Evolutionary conservation across 2,797 vertebrate species (phyloP).

Genomic region (Lacerta bilineata): DNA sequence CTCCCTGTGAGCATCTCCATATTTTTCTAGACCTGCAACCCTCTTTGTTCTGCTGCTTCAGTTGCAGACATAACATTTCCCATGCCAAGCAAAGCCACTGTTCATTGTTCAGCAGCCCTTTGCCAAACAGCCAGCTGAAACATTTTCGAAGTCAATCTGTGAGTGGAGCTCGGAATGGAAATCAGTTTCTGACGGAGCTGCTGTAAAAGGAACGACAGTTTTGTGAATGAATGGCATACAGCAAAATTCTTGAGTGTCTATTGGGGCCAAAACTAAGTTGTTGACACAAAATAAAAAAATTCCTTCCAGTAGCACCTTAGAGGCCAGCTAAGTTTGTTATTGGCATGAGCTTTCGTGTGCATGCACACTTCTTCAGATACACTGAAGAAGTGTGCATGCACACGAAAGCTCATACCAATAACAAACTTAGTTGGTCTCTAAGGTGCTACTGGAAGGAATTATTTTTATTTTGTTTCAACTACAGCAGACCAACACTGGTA

Average conservation of each 20-base stretch:
- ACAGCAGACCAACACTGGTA: too few species aligned
- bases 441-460: too few species aligned
- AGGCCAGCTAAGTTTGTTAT: too few species aligned
- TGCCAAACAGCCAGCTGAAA: slow-evolving; percentile 15
- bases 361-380: too few species aligned
- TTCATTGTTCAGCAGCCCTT: neutral
- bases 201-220: neutral
- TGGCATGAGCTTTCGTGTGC: too few species aligned
- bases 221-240: neutral
- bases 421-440: too few species aligned
- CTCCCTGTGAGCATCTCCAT: neutral
- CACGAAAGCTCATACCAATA: too few species aligned
- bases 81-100: neutral
- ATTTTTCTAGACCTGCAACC: slow-evolving; percentile 11
- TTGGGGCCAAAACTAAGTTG: neutral
- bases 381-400: too few species aligned
- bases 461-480: too few species aligned
- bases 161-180: neutral
- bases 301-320: too few species aligned
- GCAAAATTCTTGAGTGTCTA: neutral
- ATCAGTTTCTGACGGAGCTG: neutral
- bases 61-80: neutral
- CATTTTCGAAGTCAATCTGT: neutral
- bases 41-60: slow-evolving; percentile 8
- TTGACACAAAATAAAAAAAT: too few species aligned